phyloP scores from a whole-genome alignment of 2,797 vertebrate genomes.

The Helarctos malayanus region DNA sequence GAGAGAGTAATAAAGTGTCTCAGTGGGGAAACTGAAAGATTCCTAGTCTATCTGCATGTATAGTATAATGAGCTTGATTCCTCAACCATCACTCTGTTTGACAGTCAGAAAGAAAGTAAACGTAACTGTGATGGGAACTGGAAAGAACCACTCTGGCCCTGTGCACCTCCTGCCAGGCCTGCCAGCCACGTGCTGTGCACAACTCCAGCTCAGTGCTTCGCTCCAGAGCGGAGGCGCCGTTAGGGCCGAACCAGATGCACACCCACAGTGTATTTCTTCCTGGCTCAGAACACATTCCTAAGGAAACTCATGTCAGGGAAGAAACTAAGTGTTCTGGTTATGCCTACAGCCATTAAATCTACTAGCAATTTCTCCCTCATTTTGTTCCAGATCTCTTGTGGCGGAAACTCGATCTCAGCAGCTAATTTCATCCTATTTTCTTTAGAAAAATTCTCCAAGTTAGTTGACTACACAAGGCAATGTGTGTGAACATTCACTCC shows the following conservation, averaged over 20 bases:
- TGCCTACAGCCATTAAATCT: background rate
- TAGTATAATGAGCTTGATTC: slow-evolving; percentile 16
- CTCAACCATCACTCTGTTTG: background rate
- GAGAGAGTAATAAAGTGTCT: slow-evolving; percentile 19
- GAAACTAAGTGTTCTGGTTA: slow-evolving; percentile 49
- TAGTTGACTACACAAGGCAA: slow-evolving; percentile 65
- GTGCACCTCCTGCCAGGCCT: background rate
- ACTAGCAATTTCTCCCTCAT: slow-evolving; percentile 31
- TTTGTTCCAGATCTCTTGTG: slow-evolving; percentile 63
- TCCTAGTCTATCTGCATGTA: background rate
- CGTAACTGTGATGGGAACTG: background rate
- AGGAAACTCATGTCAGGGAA: background rate
- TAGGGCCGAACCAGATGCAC: background rate
- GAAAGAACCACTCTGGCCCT: background rate
- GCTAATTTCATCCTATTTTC: slow-evolving; percentile 67
- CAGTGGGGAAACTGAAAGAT: background rate
- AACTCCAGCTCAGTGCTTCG: background rate
- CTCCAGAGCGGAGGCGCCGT: background rate
- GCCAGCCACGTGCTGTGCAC: background rate
- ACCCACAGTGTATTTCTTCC: slow-evolving; percentile 28
- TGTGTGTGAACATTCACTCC: slow-evolving; percentile 71
- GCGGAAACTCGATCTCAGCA: slow-evolving; percentile 73
- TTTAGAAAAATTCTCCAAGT: slow-evolving; percentile 39
- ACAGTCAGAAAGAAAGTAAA: slow-evolving; percentile 15
- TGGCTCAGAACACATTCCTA: slow-evolving; percentile 66